Percentiles rank a stretch among this genome's conserved stretches.
Evolutionary conservation across 1,140 invertebrate genomes (phyloP).

Genomic region (Calephelis nemesis): DNA sequence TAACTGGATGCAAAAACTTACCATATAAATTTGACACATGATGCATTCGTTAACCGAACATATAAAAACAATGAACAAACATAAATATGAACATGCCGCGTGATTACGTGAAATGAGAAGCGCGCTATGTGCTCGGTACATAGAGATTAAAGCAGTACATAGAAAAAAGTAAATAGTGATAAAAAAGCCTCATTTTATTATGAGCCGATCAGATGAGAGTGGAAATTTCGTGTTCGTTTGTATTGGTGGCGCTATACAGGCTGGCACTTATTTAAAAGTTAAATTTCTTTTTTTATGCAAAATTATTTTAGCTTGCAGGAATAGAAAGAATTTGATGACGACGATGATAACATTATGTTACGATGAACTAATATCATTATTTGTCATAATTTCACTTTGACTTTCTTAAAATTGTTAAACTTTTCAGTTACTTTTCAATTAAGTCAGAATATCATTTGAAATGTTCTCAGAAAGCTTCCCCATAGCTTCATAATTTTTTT

Average conservation of each 20-base stretch:
- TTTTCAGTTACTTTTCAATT: no score
- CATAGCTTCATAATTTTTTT: no score
- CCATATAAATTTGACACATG: conserved; percentile 12
- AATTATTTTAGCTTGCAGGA: background rate
- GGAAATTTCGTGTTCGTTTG: conserved; percentile 51
- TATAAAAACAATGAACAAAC: conserved; percentile 33
- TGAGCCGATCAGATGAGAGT: conserved; percentile 67
- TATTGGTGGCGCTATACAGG: conserved; percentile 53
- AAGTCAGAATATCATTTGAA: no score
- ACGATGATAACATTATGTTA: no score
- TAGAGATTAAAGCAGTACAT: conserved; percentile 59
- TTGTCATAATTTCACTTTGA: no score
- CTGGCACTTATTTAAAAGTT: conserved; percentile 32
- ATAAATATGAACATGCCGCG: conserved; percentile 27
- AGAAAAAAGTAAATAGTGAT: conserved; percentile 76
- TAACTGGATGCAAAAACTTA: conserved; percentile 7
- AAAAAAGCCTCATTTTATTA: conserved; percentile 78
- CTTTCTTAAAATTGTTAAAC: no score
- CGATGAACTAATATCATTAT: no score
- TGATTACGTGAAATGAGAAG: conserved; percentile 44
- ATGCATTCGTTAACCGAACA: conserved; percentile 9
- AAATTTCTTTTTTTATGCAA: conserved; percentile 23
- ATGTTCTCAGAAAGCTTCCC: no score
- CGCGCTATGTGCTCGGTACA: conserved; percentile 43
- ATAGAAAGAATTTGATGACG: no score